A percentile compares a stretch with the other conserved stretches of the same genome.
Conservation (phyloP, 2,113 vertebrate genomes). For the Brachypteracias leptosomus region DNA sequence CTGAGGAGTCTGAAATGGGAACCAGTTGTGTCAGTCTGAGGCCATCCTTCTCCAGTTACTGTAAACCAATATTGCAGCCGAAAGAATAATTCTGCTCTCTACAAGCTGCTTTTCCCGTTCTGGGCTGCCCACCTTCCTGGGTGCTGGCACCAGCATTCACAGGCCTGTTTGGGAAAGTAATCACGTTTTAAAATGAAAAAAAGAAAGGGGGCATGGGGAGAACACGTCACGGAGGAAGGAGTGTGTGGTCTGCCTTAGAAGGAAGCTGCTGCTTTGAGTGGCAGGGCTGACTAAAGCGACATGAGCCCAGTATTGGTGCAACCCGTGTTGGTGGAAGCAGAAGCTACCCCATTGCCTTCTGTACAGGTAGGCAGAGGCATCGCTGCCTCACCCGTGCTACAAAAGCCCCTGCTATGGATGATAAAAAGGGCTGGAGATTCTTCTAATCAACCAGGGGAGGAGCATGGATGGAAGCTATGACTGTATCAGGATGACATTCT, state of each 20-base stretch:
- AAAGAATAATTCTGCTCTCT: neutral
- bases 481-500: neutral
- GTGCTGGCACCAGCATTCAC: neutral
- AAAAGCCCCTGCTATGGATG: neutral
- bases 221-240: neutral
- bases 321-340: neutral
- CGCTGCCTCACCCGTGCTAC: neutral
- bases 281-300: neutral
- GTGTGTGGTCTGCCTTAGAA: neutral
- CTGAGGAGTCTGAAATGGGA: constrained; percentile 17
- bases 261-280: neutral
- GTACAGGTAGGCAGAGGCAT: neutral
- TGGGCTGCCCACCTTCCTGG: neutral
- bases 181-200: neutral
- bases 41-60: constrained; percentile 47
- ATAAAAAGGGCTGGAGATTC: neutral
- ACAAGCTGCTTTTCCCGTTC: neutral
- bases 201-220: accelerated
- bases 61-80: neutral
- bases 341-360: neutral
- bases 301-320: neutral
- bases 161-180: neutral
- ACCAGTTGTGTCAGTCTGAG: constrained; percentile 32
- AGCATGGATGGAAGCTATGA: neutral
- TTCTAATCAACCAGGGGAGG: neutral